phyloP scores from a whole-genome alignment of 92 coral and sea anemone species.

The Paramuricea clavata region DNA sequence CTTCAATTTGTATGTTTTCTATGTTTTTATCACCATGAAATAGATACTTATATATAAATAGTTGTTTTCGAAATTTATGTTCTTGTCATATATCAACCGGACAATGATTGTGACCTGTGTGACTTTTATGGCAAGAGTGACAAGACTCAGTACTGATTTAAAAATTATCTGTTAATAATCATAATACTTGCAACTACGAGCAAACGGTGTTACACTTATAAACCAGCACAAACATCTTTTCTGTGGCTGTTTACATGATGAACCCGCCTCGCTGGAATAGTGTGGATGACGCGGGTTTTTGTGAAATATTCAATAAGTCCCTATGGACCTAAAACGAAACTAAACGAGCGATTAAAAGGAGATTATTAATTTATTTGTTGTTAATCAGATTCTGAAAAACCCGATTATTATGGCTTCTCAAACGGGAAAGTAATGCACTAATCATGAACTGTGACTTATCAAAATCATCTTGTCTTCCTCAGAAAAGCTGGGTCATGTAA shows the following conservation, averaged over 20 bases:
- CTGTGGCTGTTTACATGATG: background rate
- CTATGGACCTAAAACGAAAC: background rate
- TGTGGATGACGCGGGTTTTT: background rate
- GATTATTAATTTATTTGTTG: background rate
- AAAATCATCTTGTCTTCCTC: no score
- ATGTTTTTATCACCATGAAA: background rate
- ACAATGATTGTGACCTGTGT: no score
- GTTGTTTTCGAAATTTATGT: background rate
- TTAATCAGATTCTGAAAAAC: background rate
- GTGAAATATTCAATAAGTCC: background rate
- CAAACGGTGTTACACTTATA: no score
- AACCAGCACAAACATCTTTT: background rate
- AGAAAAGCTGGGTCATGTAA: no score
- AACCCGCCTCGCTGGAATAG: background rate
- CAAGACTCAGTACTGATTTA: no score
- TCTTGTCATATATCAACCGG: no score
- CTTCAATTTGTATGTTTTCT: no score
- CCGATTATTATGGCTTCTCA: background rate
- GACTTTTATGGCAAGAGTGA: no score
- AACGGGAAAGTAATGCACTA: background rate
- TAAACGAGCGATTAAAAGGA: no score
- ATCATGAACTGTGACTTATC: background rate
- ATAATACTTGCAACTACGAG: background rate
- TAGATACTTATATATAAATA: no score
- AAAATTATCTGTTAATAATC: background rate